Conservation (phyloP, 2,888 invertebrate species). For the Tenthredo livida region DNA sequence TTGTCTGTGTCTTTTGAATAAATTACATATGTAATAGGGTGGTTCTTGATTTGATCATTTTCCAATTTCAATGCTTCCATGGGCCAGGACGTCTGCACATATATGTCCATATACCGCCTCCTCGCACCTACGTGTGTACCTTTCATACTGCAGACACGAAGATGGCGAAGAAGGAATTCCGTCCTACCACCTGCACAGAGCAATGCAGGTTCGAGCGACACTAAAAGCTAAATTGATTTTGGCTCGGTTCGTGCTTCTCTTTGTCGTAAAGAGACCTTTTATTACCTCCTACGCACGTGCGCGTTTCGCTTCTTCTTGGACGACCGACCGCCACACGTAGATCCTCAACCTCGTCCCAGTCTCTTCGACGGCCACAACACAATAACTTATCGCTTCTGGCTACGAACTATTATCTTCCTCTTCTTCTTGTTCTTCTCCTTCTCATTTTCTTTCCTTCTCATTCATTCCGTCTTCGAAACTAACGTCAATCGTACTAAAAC, state of each 20-base stretch:
- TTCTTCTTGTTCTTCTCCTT: not conserved
- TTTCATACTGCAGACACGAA: not conserved
- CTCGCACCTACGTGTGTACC: not conserved
- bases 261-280: conserved; percentile 49
- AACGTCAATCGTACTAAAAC: conserved; percentile 1
- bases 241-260: conserved; percentile 51
- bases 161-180: conserved; percentile 41
- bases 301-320: not conserved
- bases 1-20: not conserved
- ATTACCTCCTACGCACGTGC: conserved; percentile 49
- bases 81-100: not conserved
- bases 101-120: not conserved
- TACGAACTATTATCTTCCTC: conserved; percentile 21
- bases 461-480: not conserved
- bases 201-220: conserved; percentile 35
- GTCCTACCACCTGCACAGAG: conserved; percentile 40
- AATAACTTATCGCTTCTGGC: conserved; percentile 44
- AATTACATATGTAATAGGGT: too few relatives aligned
- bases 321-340: not conserved
- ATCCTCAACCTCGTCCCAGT: conserved; percentile 44
- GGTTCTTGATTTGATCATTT: not conserved
- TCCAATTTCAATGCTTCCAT: too few relatives aligned
- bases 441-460: not conserved
- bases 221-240: conserved; percentile 51
- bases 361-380: not conserved